A percentile compares a stretch with the other conserved stretches of the same genome.
Evolutionary conservation across 1,140 invertebrate species (phyloP).

Genomic region (Scaptodrosophila lebanonensis): DNA sequence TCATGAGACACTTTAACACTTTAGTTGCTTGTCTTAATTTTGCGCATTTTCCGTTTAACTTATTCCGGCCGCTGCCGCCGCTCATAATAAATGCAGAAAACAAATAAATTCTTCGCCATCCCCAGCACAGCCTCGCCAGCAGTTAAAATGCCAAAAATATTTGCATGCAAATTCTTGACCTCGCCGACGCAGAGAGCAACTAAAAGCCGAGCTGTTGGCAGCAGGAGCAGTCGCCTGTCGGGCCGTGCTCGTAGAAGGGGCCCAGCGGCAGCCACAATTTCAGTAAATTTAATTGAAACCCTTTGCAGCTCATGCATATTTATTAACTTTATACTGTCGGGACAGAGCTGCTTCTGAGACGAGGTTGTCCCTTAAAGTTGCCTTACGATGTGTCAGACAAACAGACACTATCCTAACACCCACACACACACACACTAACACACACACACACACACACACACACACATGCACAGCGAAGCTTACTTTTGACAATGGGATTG

Average conservation of each 20-base stretch:
- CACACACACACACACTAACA: too few relatives aligned
- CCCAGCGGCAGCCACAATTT: conserved; percentile 44
- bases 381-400: too few relatives aligned
- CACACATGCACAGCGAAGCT: too few relatives aligned
- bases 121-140: not conserved
- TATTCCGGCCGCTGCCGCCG: conserved; percentile 38
- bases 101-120: conserved; percentile 53
- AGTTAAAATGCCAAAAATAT: conserved; percentile 50
- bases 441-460: too few relatives aligned
- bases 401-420: too few relatives aligned
- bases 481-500: too few relatives aligned
- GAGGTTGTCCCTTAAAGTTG: too few relatives aligned
- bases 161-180: conserved; percentile 69
- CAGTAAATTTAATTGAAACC: conserved; percentile 71
- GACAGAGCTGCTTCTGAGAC: too few relatives aligned
- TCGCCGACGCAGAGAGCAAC: conserved; percentile 23
- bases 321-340: conserved; percentile 28
- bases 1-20: conserved; percentile 59
- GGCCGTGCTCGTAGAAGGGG: not conserved
- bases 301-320: conserved; percentile 67
- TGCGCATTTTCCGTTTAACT: conserved; percentile 16
- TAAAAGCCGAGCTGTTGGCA: too few relatives aligned
- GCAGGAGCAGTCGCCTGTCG: not conserved
- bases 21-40: conserved; percentile 51
- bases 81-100: conserved; percentile 69